phyloP scores from a whole-genome alignment of 2,113 vertebrate species.

The Genyomyrus donnyi region DNA sequence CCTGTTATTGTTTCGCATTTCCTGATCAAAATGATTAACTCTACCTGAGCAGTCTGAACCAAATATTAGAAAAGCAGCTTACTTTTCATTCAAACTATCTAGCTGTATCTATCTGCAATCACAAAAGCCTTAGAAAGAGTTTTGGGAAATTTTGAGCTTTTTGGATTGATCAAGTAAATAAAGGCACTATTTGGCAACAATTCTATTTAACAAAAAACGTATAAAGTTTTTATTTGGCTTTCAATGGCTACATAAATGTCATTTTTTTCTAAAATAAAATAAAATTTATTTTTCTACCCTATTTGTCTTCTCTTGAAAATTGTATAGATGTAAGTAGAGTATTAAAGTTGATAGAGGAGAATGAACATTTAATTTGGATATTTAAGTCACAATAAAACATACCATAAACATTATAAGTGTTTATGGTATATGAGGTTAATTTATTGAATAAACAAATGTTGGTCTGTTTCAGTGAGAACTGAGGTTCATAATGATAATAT shows the following conservation, averaged over 20 bases:
- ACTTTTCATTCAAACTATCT: conserved; percentile 16
- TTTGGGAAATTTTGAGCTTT: neutral
- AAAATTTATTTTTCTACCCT: neutral
- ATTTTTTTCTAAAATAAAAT: neutral
- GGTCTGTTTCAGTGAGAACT: neutral
- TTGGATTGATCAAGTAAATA: neutral
- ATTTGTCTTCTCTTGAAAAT: neutral
- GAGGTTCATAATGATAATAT: neutral
- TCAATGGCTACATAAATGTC: neutral
- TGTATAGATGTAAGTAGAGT: neutral
- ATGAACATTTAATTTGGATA: neutral
- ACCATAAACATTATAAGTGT: neutral
- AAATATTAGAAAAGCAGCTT: conserved; percentile 23
- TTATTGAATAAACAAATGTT: neutral
- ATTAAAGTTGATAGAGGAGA: neutral
- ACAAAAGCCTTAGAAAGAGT: neutral
- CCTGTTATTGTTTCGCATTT: conserved; percentile 26
- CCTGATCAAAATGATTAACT: conserved; percentile 21
- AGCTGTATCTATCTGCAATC: neutral
- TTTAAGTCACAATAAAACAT: neutral
- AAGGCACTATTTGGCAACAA: neutral
- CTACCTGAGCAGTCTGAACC: conserved; percentile 14
- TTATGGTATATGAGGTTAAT: neutral
- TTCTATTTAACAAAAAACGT: neutral
- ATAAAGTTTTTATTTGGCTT: neutral